These are phyloP conservation scores for Marisa cornuarietis DNA, from an alignment of 1,140 invertebrate species.

Conservation along the genomic window DNA sequence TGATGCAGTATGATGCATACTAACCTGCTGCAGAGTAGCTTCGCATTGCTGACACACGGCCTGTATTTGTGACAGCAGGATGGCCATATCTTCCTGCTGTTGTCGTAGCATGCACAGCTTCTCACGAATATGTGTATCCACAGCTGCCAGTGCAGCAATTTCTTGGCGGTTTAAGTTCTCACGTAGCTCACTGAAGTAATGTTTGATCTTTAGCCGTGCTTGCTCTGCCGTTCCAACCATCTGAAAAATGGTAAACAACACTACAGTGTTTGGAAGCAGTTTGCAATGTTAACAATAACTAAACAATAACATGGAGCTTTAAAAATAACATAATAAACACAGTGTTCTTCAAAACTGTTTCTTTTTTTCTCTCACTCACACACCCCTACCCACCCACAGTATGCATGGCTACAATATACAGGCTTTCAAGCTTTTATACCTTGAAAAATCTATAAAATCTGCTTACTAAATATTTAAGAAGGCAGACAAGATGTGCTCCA, in stretches of 20 bases:
- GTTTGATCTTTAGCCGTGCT: slow-evolving; percentile 67
- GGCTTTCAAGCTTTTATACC: too few relatives aligned
- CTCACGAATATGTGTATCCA: slow-evolving; percentile 72
- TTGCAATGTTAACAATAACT: too few relatives aligned
- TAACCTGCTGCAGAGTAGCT: slow-evolving; percentile 66
- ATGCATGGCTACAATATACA: too few relatives aligned
- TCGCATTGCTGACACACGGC: slow-evolving; percentile 73
- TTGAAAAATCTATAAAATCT: too few relatives aligned
- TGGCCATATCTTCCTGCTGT: slow-evolving; percentile 72
- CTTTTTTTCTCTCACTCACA: too few relatives aligned
- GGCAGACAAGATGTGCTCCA: neutral
- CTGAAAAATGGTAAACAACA: slow-evolving; percentile 26
- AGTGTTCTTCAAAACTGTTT: too few relatives aligned
- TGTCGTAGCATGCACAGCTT: slow-evolving; percentile 71
- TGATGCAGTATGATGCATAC: neutral
- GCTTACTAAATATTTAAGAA: neutral
- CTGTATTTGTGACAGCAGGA: slow-evolving; percentile 71
- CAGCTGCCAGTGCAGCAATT: slow-evolving; percentile 70
- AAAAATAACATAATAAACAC: too few relatives aligned
- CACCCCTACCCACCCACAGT: too few relatives aligned
- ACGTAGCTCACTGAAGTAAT: slow-evolving; percentile 71
- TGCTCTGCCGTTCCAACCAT: slow-evolving; percentile 66
- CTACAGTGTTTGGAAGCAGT: too few relatives aligned
- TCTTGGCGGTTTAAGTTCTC: slow-evolving; percentile 71
- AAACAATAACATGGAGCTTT: too few relatives aligned